Percentiles rank a stretch among this genome's conserved stretches.
These are phyloP conservation scores for Agrotis clavis DNA, from an alignment of 2,888 invertebrate species.

Conservation along the genomic window DNA sequence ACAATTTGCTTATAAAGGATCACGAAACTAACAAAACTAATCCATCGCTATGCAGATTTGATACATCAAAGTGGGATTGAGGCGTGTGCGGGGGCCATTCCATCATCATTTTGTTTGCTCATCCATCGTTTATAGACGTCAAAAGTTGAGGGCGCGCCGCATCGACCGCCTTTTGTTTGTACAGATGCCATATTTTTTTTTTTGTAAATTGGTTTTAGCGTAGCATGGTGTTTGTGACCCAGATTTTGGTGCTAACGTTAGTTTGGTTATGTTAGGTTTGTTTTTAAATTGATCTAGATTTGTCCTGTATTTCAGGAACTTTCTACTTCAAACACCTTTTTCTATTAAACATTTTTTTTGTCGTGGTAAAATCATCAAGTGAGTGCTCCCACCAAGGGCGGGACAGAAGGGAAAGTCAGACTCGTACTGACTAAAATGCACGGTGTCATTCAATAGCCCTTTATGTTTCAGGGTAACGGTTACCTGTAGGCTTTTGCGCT, in stretches of 20 bases:
- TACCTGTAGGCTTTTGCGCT: no score
- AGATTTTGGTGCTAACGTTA: conserved; percentile 3
- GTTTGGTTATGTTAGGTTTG: background rate
- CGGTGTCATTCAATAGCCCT: no score
- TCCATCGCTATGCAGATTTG: conserved; percentile 23
- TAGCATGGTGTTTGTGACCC: conserved; percentile 25
- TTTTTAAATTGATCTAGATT: background rate
- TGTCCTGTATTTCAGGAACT: background rate
- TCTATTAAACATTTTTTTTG: no score
- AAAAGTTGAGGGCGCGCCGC: conserved; percentile 73
- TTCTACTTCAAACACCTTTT: no score
- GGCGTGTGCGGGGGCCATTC: conserved; percentile 69
- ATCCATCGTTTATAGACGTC: conserved; percentile 81
- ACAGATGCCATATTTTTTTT: conserved; percentile 66
- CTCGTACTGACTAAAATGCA: no score
- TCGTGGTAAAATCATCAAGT: no score
- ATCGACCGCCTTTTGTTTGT: conserved; percentile 64
- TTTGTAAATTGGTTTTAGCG: conserved; percentile 33
- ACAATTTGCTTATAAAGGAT: conserved; percentile 12
- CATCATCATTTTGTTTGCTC: conserved; percentile 81
- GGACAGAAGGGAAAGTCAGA: no score
- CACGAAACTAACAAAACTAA: conserved; percentile 10
- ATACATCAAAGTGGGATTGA: conserved; percentile 53
- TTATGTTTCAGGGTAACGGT: no score
- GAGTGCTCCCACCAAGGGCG: no score